phyloP scores from a whole-genome alignment of 2,797 vertebrate species.

The Tauraco hartlaubi region DNA sequence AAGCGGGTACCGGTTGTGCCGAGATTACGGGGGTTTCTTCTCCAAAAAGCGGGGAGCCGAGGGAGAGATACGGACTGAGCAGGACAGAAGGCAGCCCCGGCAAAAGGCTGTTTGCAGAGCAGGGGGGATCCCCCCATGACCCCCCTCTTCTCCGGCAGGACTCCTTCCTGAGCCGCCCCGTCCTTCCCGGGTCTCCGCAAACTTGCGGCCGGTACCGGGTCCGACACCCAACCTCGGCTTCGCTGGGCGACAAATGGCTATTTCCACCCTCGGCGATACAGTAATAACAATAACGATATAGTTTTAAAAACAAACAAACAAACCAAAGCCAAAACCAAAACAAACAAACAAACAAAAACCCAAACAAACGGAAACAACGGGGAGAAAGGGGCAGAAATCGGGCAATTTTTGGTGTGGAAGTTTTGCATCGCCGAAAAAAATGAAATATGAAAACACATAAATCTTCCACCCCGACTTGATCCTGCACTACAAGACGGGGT shows the following conservation, averaged over 20 bases:
- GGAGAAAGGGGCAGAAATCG: background rate
- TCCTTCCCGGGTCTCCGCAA: background rate
- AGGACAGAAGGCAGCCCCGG: background rate
- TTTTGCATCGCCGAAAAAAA: background rate
- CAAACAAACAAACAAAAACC: too few species aligned
- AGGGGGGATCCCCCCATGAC: rapidly evolving
- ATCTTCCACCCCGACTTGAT: background rate
- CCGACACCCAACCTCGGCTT: background rate
- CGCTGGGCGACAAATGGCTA: background rate
- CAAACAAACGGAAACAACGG: too few species aligned
- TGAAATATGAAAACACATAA: background rate
- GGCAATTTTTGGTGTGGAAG: background rate
- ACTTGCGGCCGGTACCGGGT: background rate
- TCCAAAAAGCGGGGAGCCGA: background rate
- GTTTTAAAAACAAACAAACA: too few species aligned
- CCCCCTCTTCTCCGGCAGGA: background rate
- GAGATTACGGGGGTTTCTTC: background rate
- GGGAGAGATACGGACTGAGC: background rate
- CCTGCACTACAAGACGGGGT: background rate
- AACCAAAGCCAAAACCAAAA: too few species aligned
- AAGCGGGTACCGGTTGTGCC: background rate
- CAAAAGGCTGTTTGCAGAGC: background rate
- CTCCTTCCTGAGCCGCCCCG: background rate
- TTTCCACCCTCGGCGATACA: background rate
- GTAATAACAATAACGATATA: background rate